Conservation (phyloP, 2,113 vertebrate genomes). For the Engystomops pustulosus region DNA sequence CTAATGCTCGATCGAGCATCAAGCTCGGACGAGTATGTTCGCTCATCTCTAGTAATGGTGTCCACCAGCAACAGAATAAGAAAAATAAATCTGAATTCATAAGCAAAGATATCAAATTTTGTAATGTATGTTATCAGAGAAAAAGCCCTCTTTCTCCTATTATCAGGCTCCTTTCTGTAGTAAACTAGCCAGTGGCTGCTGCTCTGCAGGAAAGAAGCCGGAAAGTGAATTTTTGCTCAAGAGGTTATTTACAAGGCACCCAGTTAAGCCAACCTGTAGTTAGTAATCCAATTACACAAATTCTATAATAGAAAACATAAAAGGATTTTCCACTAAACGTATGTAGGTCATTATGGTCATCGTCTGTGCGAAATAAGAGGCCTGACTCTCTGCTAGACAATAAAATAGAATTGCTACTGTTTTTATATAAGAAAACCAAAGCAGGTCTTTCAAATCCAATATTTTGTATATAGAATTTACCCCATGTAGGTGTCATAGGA, state of each 20-base stretch:
- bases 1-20: no score
- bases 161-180: no score
- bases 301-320: constrained; percentile 16
- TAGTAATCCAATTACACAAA: constrained; percentile 16
- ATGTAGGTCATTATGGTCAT: constrained; percentile 6
- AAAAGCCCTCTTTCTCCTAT: no score
- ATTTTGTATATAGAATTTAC: not conserved
- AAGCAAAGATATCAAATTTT: no score
- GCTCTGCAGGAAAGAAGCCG: not conserved
- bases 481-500: no score
- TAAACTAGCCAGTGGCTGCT: not conserved
- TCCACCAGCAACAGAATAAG: no score
- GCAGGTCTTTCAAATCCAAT: not conserved
- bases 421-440: not conserved
- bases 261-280: not conserved
- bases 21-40: no score
- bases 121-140: no score
- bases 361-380: not conserved
- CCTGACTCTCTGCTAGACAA: not conserved
- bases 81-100: no score
- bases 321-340: not conserved
- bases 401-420: not conserved
- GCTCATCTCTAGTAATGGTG: no score
- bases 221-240: not conserved
- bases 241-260: not conserved